Evolutionary conservation across 2,797 vertebrate genomes (phyloP), one percentile per base, ranked within the genome.

Genomic region (Danionella dracula): DNA sequence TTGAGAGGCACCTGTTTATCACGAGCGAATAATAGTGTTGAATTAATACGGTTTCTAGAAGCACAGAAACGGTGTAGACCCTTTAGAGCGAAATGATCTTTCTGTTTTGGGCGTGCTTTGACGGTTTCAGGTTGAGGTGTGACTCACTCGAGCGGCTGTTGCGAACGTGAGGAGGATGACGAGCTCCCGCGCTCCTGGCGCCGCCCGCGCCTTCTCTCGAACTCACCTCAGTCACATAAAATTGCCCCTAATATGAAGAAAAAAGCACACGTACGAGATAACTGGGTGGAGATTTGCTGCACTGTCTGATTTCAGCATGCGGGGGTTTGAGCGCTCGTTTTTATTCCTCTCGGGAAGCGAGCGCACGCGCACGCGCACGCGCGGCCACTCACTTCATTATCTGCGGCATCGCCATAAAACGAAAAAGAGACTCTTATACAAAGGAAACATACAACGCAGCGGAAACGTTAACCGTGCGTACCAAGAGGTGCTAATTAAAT

Each of bases 321-420:
- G 29, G 50, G 7, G 42, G 23, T 46, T 23, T 40, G 63, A 48
- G 59, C 35, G 8, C 65, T 41, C 34, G n/a, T 50, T 31, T n/a
- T 37, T 20, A 5, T 1, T 0, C 32, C 41, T 37, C 46, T 15
- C 27, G 12, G 48, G 16, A 53, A 27, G 37, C 61, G 61, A 32
- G 55, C 34, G 37, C 45, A 37, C 38, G 37, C 61, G 61, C 31
- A 45, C 34, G 37, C 45, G 45, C 38, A 50, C 51, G 51, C 61
- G 20, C 62, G 68, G 60, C 51, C 55, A 51, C 15, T 54, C 23
- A 19, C 35, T 59, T 72, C 50, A 57, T 60, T 60, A 53, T 70
- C 58, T 76, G 74, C 54, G 58, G 67, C 63, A 66, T 40, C 57
- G 19, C 6, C 49, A 37, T 27, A 16, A 31, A 59, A 3, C 40